Evolutionary conservation across 2,888 invertebrate species (phyloP).

Genomic region (Sipha maydis): DNA sequence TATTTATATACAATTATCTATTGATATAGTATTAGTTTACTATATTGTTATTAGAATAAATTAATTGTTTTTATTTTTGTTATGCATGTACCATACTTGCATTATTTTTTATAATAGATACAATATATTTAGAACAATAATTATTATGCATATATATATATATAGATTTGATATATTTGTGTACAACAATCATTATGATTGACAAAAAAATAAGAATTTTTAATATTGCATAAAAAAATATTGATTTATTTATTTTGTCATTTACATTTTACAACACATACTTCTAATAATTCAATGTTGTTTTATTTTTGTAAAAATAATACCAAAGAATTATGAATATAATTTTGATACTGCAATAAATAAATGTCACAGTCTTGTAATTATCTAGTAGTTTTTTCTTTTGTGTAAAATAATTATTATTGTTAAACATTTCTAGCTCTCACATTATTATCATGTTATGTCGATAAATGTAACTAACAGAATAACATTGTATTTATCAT

Average conservation of each 20-base stretch:
- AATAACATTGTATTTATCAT: no score
- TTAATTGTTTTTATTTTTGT: conserved; percentile 40
- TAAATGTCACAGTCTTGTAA: neutral
- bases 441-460: no score
- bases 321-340: conserved; percentile 43
- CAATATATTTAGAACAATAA: neutral
- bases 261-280: conserved; percentile 18
- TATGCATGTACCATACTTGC: conserved; percentile 5
- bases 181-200: neutral
- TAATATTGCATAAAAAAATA: conserved; percentile 24
- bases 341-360: conserved; percentile 15
- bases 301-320: conserved; percentile 11
- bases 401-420: no score
- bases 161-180: neutral
- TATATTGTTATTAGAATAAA: conserved; percentile 22
- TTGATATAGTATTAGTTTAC: conserved; percentile 16
- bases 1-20: neutral
- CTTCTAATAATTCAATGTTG: neutral
- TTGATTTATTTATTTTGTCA: neutral
- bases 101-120: neutral
- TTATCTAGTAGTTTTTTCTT: neutral
- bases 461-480: no score
- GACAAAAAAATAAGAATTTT: conserved; percentile 19
- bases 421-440: no score
- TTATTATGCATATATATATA: neutral